Evolutionary conservation across 2,888 invertebrate species (phyloP), one percentile per base, ranked within the genome.

Genomic region (Cancer borealis): DNA sequence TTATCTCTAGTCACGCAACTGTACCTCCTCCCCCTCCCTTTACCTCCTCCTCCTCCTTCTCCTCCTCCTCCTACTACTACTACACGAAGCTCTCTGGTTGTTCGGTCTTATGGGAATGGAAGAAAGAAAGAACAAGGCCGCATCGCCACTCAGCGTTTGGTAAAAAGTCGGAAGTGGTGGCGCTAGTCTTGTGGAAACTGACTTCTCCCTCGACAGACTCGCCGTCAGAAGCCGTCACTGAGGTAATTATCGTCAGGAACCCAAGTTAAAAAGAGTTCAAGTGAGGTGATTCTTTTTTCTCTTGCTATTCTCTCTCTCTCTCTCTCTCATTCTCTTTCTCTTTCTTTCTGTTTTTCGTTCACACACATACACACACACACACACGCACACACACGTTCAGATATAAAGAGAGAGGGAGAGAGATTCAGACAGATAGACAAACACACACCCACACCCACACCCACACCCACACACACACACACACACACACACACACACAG

Each of bases 201-300:
- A n/a, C 21, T 17, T 66, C 66, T 66, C 66, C n/a, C 66, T 21
- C 66, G 66, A 66, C 21, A 6, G n/a, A n/a, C 66, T 66, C 66
- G 66, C 66, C 66, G 66, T n/a, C 66, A 66, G n/a, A n/a, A 66
- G n/a, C 66, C 66, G 66, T 66, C 66, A 66, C 66, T 66, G 66
- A 17, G 21, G 66, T 66, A 66, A n/a, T 66, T 66, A 66, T 66
- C 66, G 66, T 66, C 66, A 21, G 66, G n/a, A n/a, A 6, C 6
- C 66, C 17, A 6, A n/a, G n/a, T 3, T 66, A 66, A n/a, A 66
- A 66, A 66, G 66, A n/a, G n/a, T 66, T 66, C 66, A 66, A 66
- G 66, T n/a, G 66, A n/a, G 66, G 8, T 66, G 6, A 66, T 66
- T 66, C n/a, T 66, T 21, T 54, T n/a, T 6, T n/a, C 66, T 66